phyloP scores from a whole-genome alignment of 2,113 vertebrate species.

The Saguinus midas region DNA sequence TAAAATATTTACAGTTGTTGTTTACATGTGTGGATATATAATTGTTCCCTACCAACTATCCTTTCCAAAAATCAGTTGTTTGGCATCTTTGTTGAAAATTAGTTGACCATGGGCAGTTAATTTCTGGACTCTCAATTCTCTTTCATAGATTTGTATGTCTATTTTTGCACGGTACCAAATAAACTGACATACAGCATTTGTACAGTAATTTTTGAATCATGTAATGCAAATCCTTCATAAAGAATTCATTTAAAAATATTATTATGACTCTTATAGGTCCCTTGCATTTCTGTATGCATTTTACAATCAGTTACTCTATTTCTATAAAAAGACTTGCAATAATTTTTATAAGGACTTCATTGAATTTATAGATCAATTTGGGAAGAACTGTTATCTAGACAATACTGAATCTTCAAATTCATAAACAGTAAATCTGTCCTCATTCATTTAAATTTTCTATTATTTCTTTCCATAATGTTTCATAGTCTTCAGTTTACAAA shows the following conservation, averaged over 20 bases:
- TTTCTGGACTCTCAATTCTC: background rate
- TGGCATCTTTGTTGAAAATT: background rate
- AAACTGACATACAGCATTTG: background rate
- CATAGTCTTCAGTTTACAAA: background rate
- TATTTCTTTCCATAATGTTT: background rate
- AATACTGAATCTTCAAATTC: background rate
- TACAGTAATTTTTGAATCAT: background rate
- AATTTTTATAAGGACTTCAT: background rate
- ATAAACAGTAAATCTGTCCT: background rate
- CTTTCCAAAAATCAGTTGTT: background rate
- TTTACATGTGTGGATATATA: background rate
- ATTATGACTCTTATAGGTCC: background rate
- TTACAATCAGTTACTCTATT: background rate
- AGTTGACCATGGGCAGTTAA: background rate
- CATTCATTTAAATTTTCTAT: background rate
- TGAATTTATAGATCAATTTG: background rate
- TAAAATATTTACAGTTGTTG: no score
- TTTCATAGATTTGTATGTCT: background rate
- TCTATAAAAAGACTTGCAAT: background rate
- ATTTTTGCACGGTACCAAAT: background rate
- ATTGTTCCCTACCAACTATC: background rate
- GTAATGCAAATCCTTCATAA: background rate
- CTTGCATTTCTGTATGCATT: background rate
- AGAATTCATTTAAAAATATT: background rate
- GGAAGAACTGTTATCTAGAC: background rate